Conservation (phyloP, 2,113 vertebrate genomes). For the Menidia beryllina region DNA sequence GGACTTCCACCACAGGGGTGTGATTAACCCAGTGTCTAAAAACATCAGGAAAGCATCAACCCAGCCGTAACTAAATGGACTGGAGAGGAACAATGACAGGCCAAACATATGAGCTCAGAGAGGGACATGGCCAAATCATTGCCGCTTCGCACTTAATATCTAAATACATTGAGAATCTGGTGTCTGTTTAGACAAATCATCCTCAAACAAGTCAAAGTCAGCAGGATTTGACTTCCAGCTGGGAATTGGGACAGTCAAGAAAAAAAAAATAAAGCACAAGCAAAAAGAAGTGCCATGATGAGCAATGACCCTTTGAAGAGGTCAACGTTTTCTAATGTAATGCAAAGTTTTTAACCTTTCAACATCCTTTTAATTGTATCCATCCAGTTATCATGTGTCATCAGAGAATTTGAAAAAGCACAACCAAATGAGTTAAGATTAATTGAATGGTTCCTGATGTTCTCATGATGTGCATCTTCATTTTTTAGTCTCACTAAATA, state of each 20-base stretch:
- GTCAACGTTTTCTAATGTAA: neutral
- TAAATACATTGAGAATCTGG: conserved; percentile 53
- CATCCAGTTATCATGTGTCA: too few relatives aligned
- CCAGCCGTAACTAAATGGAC: conserved; percentile 77
- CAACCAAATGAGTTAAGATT: too few relatives aligned
- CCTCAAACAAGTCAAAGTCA: conserved; percentile 66
- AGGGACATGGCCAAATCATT: conserved; percentile 65
- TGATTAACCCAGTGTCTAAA: conserved; percentile 52
- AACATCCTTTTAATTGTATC: too few relatives aligned
- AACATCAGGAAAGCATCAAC: conserved; percentile 80
- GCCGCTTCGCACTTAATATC: conserved; percentile 59
- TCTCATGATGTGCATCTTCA: too few relatives aligned
- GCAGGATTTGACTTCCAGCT: conserved; percentile 58
- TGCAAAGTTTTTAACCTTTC: neutral
- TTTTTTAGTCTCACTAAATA: too few relatives aligned
- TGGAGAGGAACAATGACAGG: conserved; percentile 77
- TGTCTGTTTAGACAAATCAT: conserved; percentile 72
- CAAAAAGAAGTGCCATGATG: conserved; percentile 38
- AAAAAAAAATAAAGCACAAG: conserved; percentile 58
- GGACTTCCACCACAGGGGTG: conserved; percentile 45
- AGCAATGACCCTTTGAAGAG: neutral
- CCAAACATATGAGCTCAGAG: conserved; percentile 85
- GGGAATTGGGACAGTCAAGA: conserved; percentile 50
- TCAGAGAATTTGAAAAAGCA: neutral
- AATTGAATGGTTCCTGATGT: too few relatives aligned